Conservation (phyloP, 2,113 vertebrate species). For the Neogobius melanostomus region DNA sequence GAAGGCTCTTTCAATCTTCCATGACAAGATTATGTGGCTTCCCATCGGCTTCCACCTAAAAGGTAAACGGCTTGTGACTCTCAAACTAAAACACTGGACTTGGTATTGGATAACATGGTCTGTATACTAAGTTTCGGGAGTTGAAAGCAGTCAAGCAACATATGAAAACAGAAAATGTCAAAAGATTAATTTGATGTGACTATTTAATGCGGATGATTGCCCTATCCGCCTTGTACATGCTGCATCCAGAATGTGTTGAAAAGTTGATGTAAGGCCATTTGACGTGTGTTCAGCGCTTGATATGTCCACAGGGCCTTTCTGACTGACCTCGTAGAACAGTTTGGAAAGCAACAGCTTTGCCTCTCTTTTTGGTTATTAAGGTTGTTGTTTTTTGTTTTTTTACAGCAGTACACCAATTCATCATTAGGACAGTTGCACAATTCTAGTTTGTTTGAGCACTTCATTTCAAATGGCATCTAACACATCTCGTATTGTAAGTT, state of each 20-base stretch:
- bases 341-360: background rate
- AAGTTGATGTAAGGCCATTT: conserved; percentile 40
- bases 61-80: background rate
- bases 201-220: background rate
- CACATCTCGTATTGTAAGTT: too few species aligned
- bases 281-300: conserved; percentile 42
- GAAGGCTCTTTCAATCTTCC: conserved; percentile 1
- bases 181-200: background rate
- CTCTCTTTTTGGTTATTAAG: background rate
- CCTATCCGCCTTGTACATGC: conserved; percentile 8
- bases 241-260: conserved; percentile 30
- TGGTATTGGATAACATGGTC: background rate
- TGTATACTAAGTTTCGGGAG: too few species aligned
- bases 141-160: background rate
- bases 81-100: background rate
- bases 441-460: too few species aligned
- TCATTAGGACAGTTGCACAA: too few species aligned
- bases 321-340: conserved; percentile 30
- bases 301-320: conserved; percentile 32
- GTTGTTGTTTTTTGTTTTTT: background rate
- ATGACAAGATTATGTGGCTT: background rate
- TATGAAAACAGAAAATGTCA: background rate
- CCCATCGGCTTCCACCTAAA: background rate
- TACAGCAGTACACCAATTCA: too few species aligned
- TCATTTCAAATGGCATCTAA: too few species aligned